Base-by-base conservation (phyloP, 1,140 invertebrate species). In the Aphelenchoides avenae region DNA sequence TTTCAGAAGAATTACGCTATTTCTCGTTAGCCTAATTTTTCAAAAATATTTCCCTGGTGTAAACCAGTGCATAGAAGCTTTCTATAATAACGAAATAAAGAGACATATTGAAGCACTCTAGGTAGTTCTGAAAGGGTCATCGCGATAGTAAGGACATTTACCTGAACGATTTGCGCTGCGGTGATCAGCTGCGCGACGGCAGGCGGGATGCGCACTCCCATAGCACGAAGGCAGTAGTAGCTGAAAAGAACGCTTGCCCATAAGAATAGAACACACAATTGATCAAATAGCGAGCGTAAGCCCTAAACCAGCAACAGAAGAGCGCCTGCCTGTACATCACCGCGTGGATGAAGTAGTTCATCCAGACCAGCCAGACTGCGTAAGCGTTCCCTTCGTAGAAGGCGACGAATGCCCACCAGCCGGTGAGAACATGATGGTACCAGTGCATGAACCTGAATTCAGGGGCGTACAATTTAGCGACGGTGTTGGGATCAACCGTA, bases 381-480 rank as follows among this genome's bases (percentile, higher is more conserved):
- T 76, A 70, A 26, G 78, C 75, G 11, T 79, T 80, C 50, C 80
- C 76, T 33, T 79, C 77, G 30, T 77, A 76, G 65, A 81, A 82
- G 52, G 76, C 81, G 53, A 80, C 81, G 78, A 82, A 83, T 0
- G 78, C 77, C 63, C 81, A 83, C 52, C 82, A 78, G 3, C 83
- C 71, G 18, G 82, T 82, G n/a, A 80, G 79, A 1, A 81, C 76
- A 60, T 83, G 82, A 64, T 83, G 82, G 57, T 81, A 83, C 65
- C 65, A 67, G 34, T 67, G 65, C 90, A 83, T 39, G 88, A 92
- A 6, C n/a, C n/a, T n/a, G n/a, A n/a, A n/a, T n/a, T n/a, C n/a
- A n/a, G 89, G 88, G 13, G 89, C 86, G 9, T 89, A 91, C 80
- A 91, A 89, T 77, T 94, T 89, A 5, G 87, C 86, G 79, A 92